Evolutionary conservation across 2,113 vertebrate species (phyloP).

Genomic region (Pelecanus crispus): DNA sequence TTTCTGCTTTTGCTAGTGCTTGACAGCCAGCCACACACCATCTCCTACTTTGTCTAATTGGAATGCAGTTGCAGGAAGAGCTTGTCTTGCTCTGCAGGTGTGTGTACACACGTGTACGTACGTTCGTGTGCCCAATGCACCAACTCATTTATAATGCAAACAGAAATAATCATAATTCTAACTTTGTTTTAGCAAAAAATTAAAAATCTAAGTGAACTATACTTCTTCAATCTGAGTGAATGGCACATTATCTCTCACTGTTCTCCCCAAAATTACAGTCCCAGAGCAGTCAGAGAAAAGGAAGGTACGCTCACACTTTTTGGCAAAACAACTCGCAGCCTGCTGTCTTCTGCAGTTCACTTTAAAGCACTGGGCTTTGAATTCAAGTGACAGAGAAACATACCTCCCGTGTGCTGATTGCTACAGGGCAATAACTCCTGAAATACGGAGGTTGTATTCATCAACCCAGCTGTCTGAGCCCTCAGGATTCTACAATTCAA

Average conservation of each 20-base stretch:
- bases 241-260: neutral
- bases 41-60: neutral
- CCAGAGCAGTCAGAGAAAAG: neutral
- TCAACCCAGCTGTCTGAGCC: neutral
- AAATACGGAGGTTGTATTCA: neutral
- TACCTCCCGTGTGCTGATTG: neutral
- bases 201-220: neutral
- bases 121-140: neutral
- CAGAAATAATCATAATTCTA: neutral
- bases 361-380: neutral
- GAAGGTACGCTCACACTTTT: neutral
- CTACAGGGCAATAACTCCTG: neutral
- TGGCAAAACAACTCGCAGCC: neutral
- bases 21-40: neutral
- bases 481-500: neutral
- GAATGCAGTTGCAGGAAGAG: neutral
- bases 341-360: neutral
- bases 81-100: neutral
- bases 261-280: neutral
- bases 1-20: neutral
- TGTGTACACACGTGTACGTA: neutral
- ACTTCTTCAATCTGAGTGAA: neutral
- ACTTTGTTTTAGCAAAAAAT: neutral
- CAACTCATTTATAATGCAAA: neutral
- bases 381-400: neutral